Conservation (phyloP, 2,113 vertebrate species). For the Aleadryas rufinucha region DNA sequence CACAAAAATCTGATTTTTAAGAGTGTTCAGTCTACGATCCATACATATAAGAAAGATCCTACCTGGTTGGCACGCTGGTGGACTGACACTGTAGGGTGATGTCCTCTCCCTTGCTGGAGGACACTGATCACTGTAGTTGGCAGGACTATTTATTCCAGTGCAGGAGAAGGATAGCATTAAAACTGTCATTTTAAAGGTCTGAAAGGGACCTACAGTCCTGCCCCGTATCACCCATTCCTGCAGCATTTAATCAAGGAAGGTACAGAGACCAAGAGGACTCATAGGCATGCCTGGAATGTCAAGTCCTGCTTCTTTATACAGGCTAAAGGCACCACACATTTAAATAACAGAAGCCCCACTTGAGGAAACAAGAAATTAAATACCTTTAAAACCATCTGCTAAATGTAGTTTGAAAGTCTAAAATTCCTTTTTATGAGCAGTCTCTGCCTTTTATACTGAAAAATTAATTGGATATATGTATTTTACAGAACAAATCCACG, state of each 20-base stretch:
- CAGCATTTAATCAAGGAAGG: background rate
- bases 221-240: background rate
- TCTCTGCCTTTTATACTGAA: background rate
- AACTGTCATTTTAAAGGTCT: background rate
- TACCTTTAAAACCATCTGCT: background rate
- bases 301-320: background rate
- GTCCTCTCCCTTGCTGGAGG: background rate
- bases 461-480: constrained; percentile 37
- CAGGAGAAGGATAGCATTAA: background rate
- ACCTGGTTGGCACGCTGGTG: background rate
- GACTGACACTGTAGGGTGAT: background rate
- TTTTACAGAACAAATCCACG: constrained; percentile 30
- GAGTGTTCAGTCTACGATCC: background rate
- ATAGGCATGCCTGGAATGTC: background rate
- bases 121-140: background rate
- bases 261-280: background rate
- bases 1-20: background rate
- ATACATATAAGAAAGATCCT: background rate
- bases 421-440: constrained; percentile 9
- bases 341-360: background rate
- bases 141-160: background rate
- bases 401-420: constrained; percentile 12
- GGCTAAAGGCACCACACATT: background rate
- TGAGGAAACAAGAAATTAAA: constrained; percentile 31
- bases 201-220: background rate